A percentile compares a stretch with the other conserved stretches of the same genome.
Evolutionary conservation across 2,113 vertebrate species (phyloP).

Genomic region (Salvelinus sp.): DNA sequence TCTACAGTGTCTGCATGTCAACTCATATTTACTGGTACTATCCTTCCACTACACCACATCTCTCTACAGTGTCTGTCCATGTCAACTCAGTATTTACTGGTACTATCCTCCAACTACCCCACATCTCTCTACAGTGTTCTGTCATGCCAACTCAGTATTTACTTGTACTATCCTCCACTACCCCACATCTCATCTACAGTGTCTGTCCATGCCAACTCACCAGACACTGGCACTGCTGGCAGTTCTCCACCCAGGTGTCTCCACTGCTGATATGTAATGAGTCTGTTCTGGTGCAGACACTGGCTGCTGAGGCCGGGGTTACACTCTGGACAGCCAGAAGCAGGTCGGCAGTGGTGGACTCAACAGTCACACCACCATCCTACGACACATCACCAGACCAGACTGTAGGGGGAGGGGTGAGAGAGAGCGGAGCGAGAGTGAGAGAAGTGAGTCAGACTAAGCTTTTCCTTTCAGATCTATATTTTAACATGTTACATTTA

Average conservation of each 20-base stretch:
- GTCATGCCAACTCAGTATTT: no score
- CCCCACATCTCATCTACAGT: not conserved
- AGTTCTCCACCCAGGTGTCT: slow-evolving; percentile 94
- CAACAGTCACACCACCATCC: slow-evolving; percentile 97
- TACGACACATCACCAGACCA: slow-evolving; percentile 92
- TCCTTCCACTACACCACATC: no score
- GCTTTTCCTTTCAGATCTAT: no score
- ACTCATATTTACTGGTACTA: no score
- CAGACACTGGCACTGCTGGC: slow-evolving; percentile 93
- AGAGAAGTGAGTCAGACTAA: not conserved
- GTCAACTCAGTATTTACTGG: no score
- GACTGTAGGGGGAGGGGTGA: slow-evolving; percentile 64
- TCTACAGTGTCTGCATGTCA: no score
- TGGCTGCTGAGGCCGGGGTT: slow-evolving; percentile 93
- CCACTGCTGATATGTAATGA: slow-evolving; percentile 89
- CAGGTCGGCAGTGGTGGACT: slow-evolving; percentile 95
- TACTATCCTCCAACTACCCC: no score
- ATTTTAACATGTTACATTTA: no score
- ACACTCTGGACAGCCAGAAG: slow-evolving; percentile 97
- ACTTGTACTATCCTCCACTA: not conserved
- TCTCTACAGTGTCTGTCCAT: no score
- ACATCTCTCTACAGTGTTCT: no score
- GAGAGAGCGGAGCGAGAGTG: not conserved
- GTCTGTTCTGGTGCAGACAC: slow-evolving; percentile 92
- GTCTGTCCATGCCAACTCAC: not conserved